Percentiles rank a stretch among this genome's conserved stretches.
Conservation (phyloP, 2,888 invertebrate genomes). For the Ecliptopera silaceata region DNA sequence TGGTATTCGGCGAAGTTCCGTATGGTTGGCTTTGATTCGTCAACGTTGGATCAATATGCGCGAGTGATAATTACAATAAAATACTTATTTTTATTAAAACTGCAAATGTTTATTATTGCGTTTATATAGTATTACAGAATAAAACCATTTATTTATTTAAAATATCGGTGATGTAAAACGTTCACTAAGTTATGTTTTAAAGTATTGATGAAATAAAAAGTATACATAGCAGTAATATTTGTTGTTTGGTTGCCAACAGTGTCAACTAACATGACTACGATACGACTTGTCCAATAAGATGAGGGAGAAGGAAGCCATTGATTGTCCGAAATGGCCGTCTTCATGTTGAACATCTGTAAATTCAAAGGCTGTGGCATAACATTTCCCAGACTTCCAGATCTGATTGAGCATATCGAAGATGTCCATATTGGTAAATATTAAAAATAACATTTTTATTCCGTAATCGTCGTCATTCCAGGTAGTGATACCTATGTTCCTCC, state of each 20-base stretch:
- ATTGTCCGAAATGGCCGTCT: conserved; percentile 90
- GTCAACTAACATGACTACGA: no score
- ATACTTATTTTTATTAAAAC: conserved; percentile 44
- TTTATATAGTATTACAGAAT: background rate
- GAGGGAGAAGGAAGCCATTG: conserved; percentile 39
- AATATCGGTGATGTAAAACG: background rate
- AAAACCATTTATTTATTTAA: background rate
- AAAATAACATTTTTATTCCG: conserved; percentile 37
- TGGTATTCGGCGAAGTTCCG: conserved; percentile 61
- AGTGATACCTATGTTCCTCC: conserved; percentile 57
- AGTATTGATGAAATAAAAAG: conserved; percentile 16
- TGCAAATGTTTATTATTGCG: background rate
- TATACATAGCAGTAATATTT: background rate
- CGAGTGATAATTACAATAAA: conserved; percentile 51
- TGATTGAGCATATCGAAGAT: conserved; percentile 94
- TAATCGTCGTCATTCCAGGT: conserved; percentile 38
- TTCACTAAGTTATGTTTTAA: background rate
- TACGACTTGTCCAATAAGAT: conserved; percentile 68
- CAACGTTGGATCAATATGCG: conserved; percentile 73
- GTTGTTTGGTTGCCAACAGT: conserved; percentile 41
- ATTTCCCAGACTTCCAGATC: conserved; percentile 90
- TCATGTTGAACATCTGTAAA: conserved; percentile 95
- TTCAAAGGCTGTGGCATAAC: conserved; percentile 93
- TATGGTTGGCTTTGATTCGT: conserved; percentile 51
- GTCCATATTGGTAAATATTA: conserved; percentile 91